Conservation (phyloP, 1,140 invertebrate genomes). For the Drosophila lowei region DNA sequence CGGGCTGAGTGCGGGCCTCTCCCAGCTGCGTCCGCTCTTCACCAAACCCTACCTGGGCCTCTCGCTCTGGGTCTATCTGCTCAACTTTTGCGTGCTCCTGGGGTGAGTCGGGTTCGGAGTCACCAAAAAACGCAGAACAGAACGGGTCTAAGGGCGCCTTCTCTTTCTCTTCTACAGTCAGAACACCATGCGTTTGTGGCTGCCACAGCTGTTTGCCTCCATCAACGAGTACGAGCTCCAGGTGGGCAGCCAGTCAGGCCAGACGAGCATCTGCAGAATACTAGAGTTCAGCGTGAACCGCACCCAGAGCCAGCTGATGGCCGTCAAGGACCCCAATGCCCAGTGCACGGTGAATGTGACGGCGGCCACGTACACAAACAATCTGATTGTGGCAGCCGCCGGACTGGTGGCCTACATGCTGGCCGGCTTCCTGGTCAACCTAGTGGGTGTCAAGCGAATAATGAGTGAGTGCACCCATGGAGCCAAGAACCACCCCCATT, state of each 20-base stretch:
- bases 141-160: not conserved
- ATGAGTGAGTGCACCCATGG: slow-evolving; percentile 50
- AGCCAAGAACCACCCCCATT: not conserved
- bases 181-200: slow-evolving; percentile 83
- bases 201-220: slow-evolving; percentile 85
- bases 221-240: slow-evolving; percentile 77
- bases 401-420: slow-evolving; percentile 83
- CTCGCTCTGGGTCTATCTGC: slow-evolving; percentile 66
- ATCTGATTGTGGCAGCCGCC: slow-evolving; percentile 84
- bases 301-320: slow-evolving; percentile 35
- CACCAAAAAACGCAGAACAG: no score
- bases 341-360: slow-evolving; percentile 64
- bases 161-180: slow-evolving; percentile 26
- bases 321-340: slow-evolving; percentile 10
- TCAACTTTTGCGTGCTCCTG: slow-evolving; percentile 71
- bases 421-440: slow-evolving; percentile 83
- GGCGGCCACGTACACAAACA: slow-evolving; percentile 84
- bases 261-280: slow-evolving; percentile 63
- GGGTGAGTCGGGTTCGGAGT: slow-evolving; percentile 41
- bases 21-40: slow-evolving; percentile 64
- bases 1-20: slow-evolving; percentile 40
- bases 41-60: slow-evolving; percentile 64
- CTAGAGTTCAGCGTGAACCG: slow-evolving; percentile 67
- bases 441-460: slow-evolving; percentile 84
- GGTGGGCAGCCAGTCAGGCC: not conserved